These are phyloP conservation scores for Endotricha flammealis DNA, from an alignment of 2,888 invertebrate species.

Conservation along the genomic window DNA sequence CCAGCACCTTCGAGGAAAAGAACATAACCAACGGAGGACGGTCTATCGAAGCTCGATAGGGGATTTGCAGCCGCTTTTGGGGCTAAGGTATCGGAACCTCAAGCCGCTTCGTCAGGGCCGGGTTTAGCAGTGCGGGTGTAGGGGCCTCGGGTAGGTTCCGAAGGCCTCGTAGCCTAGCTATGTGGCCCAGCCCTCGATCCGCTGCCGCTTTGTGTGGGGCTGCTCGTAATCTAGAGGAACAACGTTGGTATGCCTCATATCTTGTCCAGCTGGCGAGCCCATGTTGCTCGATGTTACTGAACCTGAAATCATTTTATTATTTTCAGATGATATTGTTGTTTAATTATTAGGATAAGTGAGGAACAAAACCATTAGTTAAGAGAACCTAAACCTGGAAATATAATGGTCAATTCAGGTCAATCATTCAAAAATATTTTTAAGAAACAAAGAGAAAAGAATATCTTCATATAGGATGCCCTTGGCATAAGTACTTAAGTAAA, in stretches of 20 bases:
- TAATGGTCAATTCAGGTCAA: too few species aligned
- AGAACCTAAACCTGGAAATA: too few species aligned
- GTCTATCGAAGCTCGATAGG: slow-evolving; percentile 45
- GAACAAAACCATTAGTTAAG: too few species aligned
- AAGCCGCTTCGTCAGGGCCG: slow-evolving; percentile 28
- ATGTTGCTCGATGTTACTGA: slow-evolving; percentile 91
- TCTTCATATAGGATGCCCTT: too few species aligned
- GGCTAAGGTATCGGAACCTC: slow-evolving; percentile 3
- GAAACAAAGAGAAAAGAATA: too few species aligned
- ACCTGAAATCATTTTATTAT: slow-evolving; percentile 73
- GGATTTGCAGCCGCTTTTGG: slow-evolving; percentile 26
- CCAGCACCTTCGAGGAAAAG: slow-evolving; percentile 22
- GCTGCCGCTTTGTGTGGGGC: slow-evolving; percentile 87
- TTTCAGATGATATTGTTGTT: too few species aligned
- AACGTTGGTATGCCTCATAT: slow-evolving; percentile 65
- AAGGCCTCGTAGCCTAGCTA: slow-evolving; percentile 81
- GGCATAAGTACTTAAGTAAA: too few species aligned
- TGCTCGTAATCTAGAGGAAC: slow-evolving; percentile 75
- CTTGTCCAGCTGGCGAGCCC: slow-evolving; percentile 83
- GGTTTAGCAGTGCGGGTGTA: slow-evolving; percentile 73
- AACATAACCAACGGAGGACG: slow-evolving; percentile 30
- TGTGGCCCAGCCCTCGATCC: slow-evolving; percentile 96
- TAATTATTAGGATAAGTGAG: too few species aligned
- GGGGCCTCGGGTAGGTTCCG: slow-evolving; percentile 69
- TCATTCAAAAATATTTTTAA: too few species aligned